Evolutionary conservation across 2,888 invertebrate genomes (phyloP).

Genomic region (Lochmaea crataegi): DNA sequence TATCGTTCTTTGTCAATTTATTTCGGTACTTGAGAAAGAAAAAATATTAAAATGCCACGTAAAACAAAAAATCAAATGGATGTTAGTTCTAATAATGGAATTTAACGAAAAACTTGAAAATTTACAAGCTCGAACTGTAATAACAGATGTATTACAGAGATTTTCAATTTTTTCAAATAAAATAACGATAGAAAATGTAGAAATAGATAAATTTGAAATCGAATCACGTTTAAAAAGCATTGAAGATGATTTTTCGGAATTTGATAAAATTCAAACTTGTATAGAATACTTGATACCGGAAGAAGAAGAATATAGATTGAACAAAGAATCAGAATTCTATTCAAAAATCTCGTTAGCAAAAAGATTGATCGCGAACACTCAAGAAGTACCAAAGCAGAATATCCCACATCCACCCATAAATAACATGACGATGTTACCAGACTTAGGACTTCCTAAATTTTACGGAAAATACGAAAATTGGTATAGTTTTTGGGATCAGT

Average conservation of each 20-base stretch:
- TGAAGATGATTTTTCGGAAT: conserved; percentile 1
- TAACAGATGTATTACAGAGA: not conserved
- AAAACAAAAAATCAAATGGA: not conserved
- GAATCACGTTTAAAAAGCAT: not conserved
- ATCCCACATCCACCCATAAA: conserved; percentile 26
- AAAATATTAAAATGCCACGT: too few species aligned
- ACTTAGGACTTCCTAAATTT: not conserved
- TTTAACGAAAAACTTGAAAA: not conserved
- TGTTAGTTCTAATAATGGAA: not conserved
- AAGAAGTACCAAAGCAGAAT: conserved; percentile 22
- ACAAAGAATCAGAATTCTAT: not conserved
- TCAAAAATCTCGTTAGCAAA: not conserved
- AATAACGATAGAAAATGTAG: too few species aligned
- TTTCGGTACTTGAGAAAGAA: too few species aligned
- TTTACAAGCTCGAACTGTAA: not conserved
- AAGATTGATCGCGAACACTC: not conserved
- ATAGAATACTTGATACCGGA: not conserved
- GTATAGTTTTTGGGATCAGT: not conserved
- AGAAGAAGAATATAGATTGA: not conserved
- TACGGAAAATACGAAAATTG: not conserved
- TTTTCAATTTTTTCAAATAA: not conserved
- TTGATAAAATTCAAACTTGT: conserved; percentile 9
- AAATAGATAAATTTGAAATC: too few species aligned
- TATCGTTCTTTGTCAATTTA: too few species aligned
- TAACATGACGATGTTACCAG: too few species aligned